phyloP scores from a whole-genome alignment of 30 jellyfish, hydroid and myxozoan species.

The Chironex yamaguchii region DNA sequence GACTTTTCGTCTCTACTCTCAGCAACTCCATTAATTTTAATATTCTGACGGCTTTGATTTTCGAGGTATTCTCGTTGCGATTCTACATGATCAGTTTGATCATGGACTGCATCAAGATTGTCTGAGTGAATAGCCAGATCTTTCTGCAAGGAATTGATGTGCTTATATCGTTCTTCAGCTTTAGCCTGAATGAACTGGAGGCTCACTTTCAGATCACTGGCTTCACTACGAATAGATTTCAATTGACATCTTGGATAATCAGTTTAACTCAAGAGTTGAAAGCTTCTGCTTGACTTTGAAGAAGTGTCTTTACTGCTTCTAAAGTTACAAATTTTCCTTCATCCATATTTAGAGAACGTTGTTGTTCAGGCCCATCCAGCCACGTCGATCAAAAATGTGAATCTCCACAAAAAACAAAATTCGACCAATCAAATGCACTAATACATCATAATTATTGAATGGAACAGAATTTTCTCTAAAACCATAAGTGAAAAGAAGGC shows the following conservation, averaged over 20 bases:
- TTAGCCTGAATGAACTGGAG: conserved; percentile 2
- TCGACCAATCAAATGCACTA: too few relatives aligned
- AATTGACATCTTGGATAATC: background rate
- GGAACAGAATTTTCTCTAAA: too few relatives aligned
- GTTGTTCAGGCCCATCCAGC: too few relatives aligned
- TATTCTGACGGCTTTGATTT: conserved; percentile 3
- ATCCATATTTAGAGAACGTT: too few relatives aligned
- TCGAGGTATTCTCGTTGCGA: conserved; percentile 13
- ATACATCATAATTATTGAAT: too few relatives aligned
- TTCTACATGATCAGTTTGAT: conserved; percentile 33
- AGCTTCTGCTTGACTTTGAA: background rate
- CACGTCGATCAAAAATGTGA: too few relatives aligned
- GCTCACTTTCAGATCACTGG: background rate
- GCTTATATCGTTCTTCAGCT: background rate
- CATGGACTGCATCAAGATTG: conserved; percentile 3
- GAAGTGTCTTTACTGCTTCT: background rate
- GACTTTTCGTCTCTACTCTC: conserved; percentile 3
- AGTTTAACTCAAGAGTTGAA: background rate
- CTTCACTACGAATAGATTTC: background rate
- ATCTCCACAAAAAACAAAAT: too few relatives aligned
- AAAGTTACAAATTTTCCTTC: too few relatives aligned
- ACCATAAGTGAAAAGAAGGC: too few relatives aligned
- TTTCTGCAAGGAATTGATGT: background rate
- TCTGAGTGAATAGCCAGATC: conserved; percentile 22
- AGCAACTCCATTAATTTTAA: background rate